Conservation (phyloP, 2,797 vertebrate genomes). For the Microctenopoma steveboyesi region DNA sequence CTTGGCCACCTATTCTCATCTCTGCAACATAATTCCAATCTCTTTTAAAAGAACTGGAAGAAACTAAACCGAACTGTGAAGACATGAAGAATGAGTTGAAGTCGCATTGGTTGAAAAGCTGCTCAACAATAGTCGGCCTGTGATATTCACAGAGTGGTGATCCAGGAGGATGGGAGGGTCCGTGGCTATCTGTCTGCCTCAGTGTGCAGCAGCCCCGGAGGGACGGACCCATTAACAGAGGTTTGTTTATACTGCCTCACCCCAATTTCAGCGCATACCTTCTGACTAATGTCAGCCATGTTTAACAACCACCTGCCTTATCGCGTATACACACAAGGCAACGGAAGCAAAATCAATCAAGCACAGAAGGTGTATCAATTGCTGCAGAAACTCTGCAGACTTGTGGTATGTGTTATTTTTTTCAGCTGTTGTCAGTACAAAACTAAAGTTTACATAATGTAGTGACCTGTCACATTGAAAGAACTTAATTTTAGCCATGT, state of each 20-base stretch:
- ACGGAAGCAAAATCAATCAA: conserved; percentile 59
- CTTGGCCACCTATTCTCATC: neutral
- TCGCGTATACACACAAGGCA: conserved; percentile 64
- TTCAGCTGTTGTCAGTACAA: neutral
- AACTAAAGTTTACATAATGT: neutral
- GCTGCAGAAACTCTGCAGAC: conserved; percentile 15
- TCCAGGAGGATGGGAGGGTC: conserved; percentile 42
- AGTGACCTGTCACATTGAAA: neutral
- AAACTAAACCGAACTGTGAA: conserved; percentile 27
- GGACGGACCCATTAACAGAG: conserved; percentile 65
- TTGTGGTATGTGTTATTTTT: conserved; percentile 17
- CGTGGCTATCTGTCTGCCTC: conserved; percentile 60
- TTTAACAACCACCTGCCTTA: conserved; percentile 75
- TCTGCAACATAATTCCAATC: neutral
- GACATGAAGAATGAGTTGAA: conserved; percentile 36
- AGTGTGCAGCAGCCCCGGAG: conserved; percentile 47
- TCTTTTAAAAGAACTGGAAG: conserved; percentile 1
- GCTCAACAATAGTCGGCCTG: conserved; percentile 64
- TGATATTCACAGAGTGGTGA: conserved; percentile 46
- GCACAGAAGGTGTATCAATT: conserved; percentile 46
- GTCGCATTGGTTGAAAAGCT: conserved; percentile 32
- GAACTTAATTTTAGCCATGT: neutral
- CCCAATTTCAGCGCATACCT: conserved; percentile 66
- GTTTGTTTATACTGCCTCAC: conserved; percentile 73
- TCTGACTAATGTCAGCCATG: conserved; percentile 70